A percentile compares a stretch with the other conserved stretches of the same genome.
Evolutionary conservation across 1,140 invertebrate genomes (phyloP).

Genomic region (Maniola jurtina): DNA sequence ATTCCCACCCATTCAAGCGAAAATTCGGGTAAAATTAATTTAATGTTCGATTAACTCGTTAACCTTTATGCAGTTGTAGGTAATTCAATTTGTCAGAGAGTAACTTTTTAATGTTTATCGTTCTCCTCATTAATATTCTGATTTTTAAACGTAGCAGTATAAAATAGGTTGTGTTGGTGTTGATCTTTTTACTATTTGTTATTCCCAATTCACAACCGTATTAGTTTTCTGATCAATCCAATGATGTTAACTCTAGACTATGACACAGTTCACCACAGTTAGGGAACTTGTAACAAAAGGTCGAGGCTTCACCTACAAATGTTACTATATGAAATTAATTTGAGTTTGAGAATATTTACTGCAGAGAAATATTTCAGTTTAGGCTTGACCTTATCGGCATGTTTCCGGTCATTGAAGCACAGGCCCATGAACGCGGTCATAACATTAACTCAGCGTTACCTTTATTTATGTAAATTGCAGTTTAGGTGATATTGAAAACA

Average conservation of each 20-base stretch:
- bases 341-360: not conserved
- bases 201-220: no score
- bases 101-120: conserved; percentile 16
- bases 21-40: conserved; percentile 33
- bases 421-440: conserved; percentile 43
- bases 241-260: no score
- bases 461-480: conserved; percentile 6
- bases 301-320: no score
- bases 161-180: not conserved
- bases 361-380: conserved; percentile 23
- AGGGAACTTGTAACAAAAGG: no score
- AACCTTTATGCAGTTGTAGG: conserved; percentile 19
- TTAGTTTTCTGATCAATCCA: no score
- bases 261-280: no score
- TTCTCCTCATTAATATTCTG: conserved; percentile 2
- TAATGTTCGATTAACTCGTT: conserved; percentile 34
- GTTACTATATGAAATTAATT: no score
- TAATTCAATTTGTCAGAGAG: conserved; percentile 15
- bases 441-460: conserved; percentile 31
- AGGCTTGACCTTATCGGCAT: conserved; percentile 54
- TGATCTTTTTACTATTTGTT: not conserved
- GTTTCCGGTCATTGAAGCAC: conserved; percentile 62
- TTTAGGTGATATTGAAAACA: no score
- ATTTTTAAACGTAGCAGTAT: not conserved
- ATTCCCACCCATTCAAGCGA: conserved; percentile 44